Base-by-base conservation (phyloP, 2,888 invertebrate genomes). In the Hydrotaea cyrtoneurina region DNA sequence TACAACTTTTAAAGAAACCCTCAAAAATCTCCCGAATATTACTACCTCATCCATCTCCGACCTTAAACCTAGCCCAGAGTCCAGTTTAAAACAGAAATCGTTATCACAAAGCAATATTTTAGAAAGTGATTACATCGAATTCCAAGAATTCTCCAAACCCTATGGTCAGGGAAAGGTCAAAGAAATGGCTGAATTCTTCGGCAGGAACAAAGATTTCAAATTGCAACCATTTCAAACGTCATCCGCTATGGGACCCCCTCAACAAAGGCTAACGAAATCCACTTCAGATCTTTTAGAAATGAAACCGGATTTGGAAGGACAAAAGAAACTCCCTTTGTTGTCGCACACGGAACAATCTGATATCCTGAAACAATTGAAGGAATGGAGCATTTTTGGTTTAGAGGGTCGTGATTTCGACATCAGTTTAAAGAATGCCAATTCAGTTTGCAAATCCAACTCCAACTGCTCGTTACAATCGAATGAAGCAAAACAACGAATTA, bases 161-260 rank as follows among this genome's bases (percentile, higher is more conserved):
- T 94, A 95, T 21, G 95, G 95, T 0, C 94, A 94, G 80, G 96
- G 96, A 0, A 94, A 95, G 90, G 96, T 96, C 0, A 95, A 95
- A 80, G 95, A 95, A 55, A 92, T 96, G 81, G 93, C 96, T 0
- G 95, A 95, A 89, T 95, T 95, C 90, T 96, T 96, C 87, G 94
- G 74, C 8, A 80, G 79, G 71, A 82, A 82, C 53, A 77, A 82
- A 71, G 69, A 82, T 87, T 94, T 94, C 0, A 93, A 94, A 86
- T 90, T 94, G 13, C 92, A 91, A 79, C 79, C 86, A 55, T 82
- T 82, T 79, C 43, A 72, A 64, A 66, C 1, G 19, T 23, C 39
- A 23, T 69, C 66, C 10, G 19, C 21, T 11, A 55, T 55, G 11
- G 8, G 15, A 13, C 7, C 23, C 15, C 17, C 36, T 17, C 36